Conservation (phyloP, 1,140 invertebrate genomes). For the Sarcophaga peregrina region DNA sequence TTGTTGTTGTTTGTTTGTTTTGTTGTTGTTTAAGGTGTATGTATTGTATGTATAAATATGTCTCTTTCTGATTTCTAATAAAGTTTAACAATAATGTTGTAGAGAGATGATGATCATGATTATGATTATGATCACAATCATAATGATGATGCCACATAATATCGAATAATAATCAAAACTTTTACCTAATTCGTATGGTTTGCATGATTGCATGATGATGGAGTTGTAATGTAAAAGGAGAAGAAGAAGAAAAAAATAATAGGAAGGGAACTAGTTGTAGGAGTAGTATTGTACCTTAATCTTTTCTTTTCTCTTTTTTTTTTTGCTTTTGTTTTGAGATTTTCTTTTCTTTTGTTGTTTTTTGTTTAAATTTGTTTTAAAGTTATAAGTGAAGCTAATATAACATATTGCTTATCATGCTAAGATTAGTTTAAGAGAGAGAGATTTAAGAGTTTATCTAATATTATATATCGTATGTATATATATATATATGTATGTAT, state of each 20-base stretch:
- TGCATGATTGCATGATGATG: neutral
- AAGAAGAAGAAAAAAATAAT: neutral
- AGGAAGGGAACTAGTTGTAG: neutral
- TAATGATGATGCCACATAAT: neutral
- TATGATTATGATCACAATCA: neutral
- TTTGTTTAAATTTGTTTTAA: neutral
- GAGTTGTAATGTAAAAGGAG: too few relatives aligned
- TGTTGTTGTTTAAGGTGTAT: neutral
- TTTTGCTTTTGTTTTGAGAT: too few relatives aligned
- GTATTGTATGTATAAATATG: neutral
- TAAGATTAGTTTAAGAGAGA: neutral
- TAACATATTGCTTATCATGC: constrained; percentile 21
- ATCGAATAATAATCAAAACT: too few relatives aligned
- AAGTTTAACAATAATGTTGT: too few relatives aligned
- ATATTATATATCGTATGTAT: too few relatives aligned
- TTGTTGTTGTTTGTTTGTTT: neutral
- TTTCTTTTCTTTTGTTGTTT: neutral
- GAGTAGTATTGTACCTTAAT: neutral
- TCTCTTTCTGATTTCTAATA: neutral
- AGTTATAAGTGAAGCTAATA: constrained; percentile 19
- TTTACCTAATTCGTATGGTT: neutral
- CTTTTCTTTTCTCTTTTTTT: too few relatives aligned
- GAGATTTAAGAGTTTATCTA: too few relatives aligned
- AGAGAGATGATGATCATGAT: neutral
- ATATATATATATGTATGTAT: too few relatives aligned